These are phyloP conservation scores for Calidris pugnax DNA, from an alignment of 2,113 vertebrate species.

Conservation along the genomic window DNA sequence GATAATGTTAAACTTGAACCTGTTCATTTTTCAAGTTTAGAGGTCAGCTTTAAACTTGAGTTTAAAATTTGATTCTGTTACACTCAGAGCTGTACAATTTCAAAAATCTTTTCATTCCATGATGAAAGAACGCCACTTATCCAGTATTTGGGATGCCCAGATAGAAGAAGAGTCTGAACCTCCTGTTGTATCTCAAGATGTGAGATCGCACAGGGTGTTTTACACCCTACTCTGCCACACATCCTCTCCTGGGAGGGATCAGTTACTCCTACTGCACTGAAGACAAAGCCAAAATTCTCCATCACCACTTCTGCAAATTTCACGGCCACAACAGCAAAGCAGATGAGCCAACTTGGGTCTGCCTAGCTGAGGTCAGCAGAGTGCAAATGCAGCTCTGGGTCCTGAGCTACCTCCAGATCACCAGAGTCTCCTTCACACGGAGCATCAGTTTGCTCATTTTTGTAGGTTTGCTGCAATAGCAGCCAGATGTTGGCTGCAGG, in stretches of 20 bases:
- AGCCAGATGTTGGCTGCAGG: neutral
- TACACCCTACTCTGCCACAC: neutral
- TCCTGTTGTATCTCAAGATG: neutral
- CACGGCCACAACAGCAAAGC: neutral
- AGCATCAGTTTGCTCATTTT: neutral
- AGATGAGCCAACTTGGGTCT: neutral
- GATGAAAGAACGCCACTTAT: neutral
- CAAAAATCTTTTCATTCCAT: neutral
- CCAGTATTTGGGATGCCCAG: neutral
- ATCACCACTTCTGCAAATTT: neutral
- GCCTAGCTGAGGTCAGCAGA: neutral
- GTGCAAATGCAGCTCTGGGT: neutral
- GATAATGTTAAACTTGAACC: neutral
- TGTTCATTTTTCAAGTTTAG: neutral
- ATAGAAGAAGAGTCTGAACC: neutral
- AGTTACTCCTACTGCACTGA: neutral
- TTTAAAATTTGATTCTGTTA: neutral
- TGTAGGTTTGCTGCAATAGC: neutral
- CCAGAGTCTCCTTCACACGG: neutral
- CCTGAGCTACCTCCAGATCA: neutral
- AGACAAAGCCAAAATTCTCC: neutral
- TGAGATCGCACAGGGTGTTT: neutral
- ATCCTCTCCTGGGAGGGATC: neutral
- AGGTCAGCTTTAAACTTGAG: neutral
- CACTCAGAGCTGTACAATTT: neutral